Evolutionary conservation across 2,113 vertebrate species (phyloP).

Genomic region (Rhea americana): DNA sequence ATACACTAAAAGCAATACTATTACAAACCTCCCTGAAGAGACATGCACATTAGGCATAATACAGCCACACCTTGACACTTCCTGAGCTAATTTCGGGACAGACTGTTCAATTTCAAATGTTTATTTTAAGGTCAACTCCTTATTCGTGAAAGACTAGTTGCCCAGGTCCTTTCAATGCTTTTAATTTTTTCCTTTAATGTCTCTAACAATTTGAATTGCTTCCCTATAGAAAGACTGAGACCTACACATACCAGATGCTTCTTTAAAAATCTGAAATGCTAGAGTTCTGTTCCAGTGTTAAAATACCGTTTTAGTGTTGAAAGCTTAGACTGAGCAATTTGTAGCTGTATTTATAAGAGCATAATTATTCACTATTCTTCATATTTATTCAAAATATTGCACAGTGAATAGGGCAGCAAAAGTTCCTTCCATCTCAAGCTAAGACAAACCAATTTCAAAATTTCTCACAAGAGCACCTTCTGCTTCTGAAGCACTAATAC

Average conservation of each 20-base stretch:
- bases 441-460: not conserved
- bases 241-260: not conserved
- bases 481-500: not conserved
- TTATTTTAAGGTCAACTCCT: not conserved
- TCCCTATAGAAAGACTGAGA: not conserved
- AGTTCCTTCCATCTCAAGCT: not conserved
- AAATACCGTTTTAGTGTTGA: not conserved
- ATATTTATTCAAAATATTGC: slow-evolving; percentile 61
- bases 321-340: slow-evolving; percentile 34
- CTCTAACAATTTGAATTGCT: not conserved
- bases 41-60: accelerated
- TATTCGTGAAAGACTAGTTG: not conserved
- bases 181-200: not conserved
- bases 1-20: not conserved
- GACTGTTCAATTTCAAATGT: not conserved
- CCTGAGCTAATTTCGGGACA: not conserved
- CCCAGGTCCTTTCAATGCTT: not conserved
- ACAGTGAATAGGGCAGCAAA: slow-evolving; percentile 22
- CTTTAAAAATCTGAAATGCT: slow-evolving; percentile 30
- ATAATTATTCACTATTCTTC: slow-evolving; percentile 63
- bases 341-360: slow-evolving; percentile 29
- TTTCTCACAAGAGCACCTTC: not conserved
- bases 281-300: not conserved
- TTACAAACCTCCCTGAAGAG: not conserved
- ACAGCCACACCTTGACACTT: not conserved